Evolutionary conservation across 2,113 vertebrate species (phyloP).

Genomic region (Pimephales promelas): DNA sequence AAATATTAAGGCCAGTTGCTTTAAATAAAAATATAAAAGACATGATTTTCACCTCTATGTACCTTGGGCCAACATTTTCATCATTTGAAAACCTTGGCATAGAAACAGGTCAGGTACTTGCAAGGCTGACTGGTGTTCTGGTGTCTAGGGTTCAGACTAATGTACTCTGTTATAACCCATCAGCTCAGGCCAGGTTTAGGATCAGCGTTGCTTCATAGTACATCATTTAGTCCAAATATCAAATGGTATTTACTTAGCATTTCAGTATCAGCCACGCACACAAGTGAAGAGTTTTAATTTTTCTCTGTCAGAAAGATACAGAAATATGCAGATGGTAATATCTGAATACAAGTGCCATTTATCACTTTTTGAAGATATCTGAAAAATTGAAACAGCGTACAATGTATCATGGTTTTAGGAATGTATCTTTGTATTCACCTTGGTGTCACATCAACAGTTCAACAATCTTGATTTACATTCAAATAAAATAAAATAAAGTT

Average conservation of each 20-base stretch:
- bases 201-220: not conserved
- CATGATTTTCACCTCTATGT: constrained; percentile 32
- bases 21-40: not conserved
- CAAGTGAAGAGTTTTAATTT: not conserved
- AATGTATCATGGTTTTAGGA: not conserved
- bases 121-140: constrained; percentile 34
- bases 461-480: no score
- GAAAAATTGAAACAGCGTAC: not conserved
- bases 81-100: constrained; percentile 35
- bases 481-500: no score
- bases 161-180: constrained; percentile 1
- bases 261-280: not conserved
- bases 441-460: not conserved
- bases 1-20: not conserved
- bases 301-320: not conserved
- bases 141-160: constrained; percentile 33
- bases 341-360: not conserved
- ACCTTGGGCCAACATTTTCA: constrained; percentile 35
- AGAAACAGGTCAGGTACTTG: constrained; percentile 10
- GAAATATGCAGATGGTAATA: not conserved
- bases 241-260: constrained; percentile 8
- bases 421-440: not conserved
- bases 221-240: constrained; percentile 4
- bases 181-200: not conserved
- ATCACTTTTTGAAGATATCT: not conserved